Evolutionary conservation across 1,140 invertebrate species (phyloP), one percentile per base, ranked within the genome.

Genomic region (Camponotus vicinus): DNA sequence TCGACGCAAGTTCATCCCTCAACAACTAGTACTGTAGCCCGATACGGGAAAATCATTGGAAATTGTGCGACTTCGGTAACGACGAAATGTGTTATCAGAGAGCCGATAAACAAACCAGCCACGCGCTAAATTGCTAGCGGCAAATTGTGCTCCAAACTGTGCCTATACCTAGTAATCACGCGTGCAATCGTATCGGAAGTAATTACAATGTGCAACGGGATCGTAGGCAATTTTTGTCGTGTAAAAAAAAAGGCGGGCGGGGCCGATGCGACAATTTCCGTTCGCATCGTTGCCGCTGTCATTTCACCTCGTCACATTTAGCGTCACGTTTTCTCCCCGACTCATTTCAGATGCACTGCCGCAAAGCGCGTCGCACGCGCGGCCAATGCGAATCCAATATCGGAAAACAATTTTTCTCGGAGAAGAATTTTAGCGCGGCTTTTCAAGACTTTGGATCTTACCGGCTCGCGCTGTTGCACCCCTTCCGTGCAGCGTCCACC

Each of bases 361-460:
- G 73, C 89, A 91, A 91, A 90, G 89, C 90, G 88, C 82, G 89
- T 79, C 61, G 75, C 89, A 92, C 88, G 88, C 85, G 88, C 88
- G 86, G 79, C 88, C 93, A 93, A 94, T 93, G 91, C 59, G 91
- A 94, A 94, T 94, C 92, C 94, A 93, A 94, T 95, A 95, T 95
- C 92, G 93, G 92, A 94, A 95, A 95, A 93, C 93, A 94, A 94
- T 95, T 94, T 94, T 93, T 95, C 91, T 90, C 89, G 63, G 85
- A 66, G 89, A 91, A 91, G 89, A 94, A 94, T 93, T 93, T 93
- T 92, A 91, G 89, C 86, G 86, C 80, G 90, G 88, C 89, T 93
- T 91, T 90, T 88, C 86, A 78, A 90, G 91, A 88, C 89, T 87
- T 92, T 87, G 91, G 91, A 93, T 89, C 70, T 90, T 80, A 80